Conservation (phyloP, 1,140 invertebrate genomes). For the Zaprionus capensis region DNA sequence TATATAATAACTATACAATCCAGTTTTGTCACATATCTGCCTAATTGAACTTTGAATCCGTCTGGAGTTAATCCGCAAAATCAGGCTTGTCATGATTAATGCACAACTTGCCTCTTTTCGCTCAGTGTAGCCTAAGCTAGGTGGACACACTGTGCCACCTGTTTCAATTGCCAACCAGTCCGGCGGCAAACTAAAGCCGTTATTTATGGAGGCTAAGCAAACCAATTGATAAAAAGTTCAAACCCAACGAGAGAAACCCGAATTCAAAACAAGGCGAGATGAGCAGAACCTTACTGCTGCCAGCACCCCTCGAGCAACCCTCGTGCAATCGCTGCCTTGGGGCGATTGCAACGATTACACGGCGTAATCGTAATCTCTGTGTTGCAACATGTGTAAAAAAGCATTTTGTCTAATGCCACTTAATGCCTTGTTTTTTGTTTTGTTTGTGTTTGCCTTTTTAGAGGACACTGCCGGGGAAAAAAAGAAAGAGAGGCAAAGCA, state of each 20-base stretch:
- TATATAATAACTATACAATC: too few species aligned
- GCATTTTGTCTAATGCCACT: slow-evolving; percentile 79
- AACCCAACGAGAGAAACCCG: slow-evolving; percentile 10
- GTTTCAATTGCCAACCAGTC: slow-evolving; percentile 55
- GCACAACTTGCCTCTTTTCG: not conserved
- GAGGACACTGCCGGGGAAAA: slow-evolving; percentile 32
- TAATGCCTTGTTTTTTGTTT: slow-evolving; percentile 79
- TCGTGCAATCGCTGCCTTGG: not conserved
- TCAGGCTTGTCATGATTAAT: not conserved
- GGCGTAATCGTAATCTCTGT: slow-evolving; percentile 83
- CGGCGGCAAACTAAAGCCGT: slow-evolving; percentile 57
- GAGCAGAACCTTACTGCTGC: not conserved
- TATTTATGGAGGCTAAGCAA: slow-evolving; percentile 75
- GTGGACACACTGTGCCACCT: slow-evolving; percentile 54
- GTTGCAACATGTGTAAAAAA: slow-evolving; percentile 82
- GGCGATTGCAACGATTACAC: slow-evolving; percentile 68
- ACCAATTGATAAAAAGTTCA: slow-evolving; percentile 73
- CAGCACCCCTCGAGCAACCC: slow-evolving; percentile 18
- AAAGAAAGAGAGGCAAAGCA: not conserved
- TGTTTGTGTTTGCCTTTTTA: slow-evolving; percentile 81
- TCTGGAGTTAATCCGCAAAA: not conserved
- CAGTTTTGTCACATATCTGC: too few species aligned
- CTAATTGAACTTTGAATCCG: not conserved
- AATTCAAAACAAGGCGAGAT: not conserved
- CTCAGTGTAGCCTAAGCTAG: slow-evolving; percentile 34